Evolutionary conservation across 2,888 invertebrate species (phyloP).

Genomic region (Drosophila mercatorum): DNA sequence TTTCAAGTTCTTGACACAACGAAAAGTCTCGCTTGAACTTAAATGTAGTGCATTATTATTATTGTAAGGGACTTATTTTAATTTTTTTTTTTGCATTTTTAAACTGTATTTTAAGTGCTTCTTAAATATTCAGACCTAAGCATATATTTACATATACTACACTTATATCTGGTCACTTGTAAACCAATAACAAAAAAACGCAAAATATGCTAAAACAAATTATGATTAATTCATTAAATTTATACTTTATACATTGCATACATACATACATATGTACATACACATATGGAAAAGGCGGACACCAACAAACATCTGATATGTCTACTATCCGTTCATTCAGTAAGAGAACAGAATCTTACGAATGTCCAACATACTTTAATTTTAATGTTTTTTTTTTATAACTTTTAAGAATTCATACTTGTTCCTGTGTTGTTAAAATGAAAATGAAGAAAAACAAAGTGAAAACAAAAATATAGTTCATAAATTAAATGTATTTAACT

Average conservation of each 20-base stretch:
- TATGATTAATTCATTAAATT: constrained; percentile 47
- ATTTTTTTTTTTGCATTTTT: constrained; percentile 18
- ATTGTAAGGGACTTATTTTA: constrained; percentile 15
- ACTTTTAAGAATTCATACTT: constrained; percentile 61
- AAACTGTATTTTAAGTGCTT: constrained; percentile 31
- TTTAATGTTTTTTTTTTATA: constrained; percentile 29
- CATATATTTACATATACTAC: constrained; percentile 31
- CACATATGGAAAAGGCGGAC: not conserved
- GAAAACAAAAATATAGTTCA: constrained; percentile 42
- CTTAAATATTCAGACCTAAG: constrained; percentile 41
- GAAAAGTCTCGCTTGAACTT: constrained; percentile 22
- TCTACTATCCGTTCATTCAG: constrained; percentile 23
- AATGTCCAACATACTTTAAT: constrained; percentile 23
- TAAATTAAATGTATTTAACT: constrained; percentile 35
- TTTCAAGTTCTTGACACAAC: constrained; percentile 35
- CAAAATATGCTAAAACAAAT: constrained; percentile 48
- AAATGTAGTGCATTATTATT: constrained; percentile 51
- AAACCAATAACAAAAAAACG: constrained; percentile 78
- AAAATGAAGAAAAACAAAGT: constrained; percentile 32
- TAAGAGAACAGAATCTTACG: constrained; percentile 18
- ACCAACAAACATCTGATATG: constrained; percentile 15
- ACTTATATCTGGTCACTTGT: constrained; percentile 81
- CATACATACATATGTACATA: not conserved
- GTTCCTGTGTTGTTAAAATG: constrained; percentile 77
- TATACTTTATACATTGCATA: constrained; percentile 68